Base-by-base conservation (phyloP, 2,888 invertebrate species). In the Nipponacmea schrenckii region DNA sequence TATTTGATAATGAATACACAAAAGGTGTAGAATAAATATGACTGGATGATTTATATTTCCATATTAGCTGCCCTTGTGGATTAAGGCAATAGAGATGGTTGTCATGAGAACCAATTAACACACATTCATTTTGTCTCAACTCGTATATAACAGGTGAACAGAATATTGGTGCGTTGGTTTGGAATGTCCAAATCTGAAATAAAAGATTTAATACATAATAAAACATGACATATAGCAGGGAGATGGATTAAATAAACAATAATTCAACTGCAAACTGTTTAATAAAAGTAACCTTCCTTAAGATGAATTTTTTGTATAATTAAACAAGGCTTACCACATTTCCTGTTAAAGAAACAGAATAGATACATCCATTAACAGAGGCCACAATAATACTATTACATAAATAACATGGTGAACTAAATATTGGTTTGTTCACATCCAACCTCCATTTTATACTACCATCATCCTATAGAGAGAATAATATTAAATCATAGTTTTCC, bases 11-110 rank as follows among this genome's bases (percentile, higher is more conserved):
- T 39, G 39, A 39, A 39, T 39, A 79, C 27, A 74, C 83, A 83
- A 91, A 92, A 8, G 94, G 94, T 1, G 94, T 93, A 2, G 94
- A 91, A 83, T 93, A 94, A 46, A 94, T 91, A 10, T 92, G 90
- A 0, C 92, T 91, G 31, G 91, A 88, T n/a, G 93, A 81, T 69
- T 89, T 81, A 1, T 90, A 83, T 82, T 91, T 92, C 92, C 93
- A 93, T 67, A 88, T 86, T 68, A 92, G 73, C 31, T 75, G 44
- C 8, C 88, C 87, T 64, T 76, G 64, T 7, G 31, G 31, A 14
- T 71, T 56, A 17, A 89, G 24, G 74, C 87, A 87, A 72, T 88
- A 85, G 5, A 88, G 69, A 73, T 75, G 69, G n/a, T 74, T 74
- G 75, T 87, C 88, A 80, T 88, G 86, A 56, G 83, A 88, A n/a